Evolutionary conservation across 2,113 vertebrate genomes (phyloP).

Genomic region (Hiodon tergisus): DNA sequence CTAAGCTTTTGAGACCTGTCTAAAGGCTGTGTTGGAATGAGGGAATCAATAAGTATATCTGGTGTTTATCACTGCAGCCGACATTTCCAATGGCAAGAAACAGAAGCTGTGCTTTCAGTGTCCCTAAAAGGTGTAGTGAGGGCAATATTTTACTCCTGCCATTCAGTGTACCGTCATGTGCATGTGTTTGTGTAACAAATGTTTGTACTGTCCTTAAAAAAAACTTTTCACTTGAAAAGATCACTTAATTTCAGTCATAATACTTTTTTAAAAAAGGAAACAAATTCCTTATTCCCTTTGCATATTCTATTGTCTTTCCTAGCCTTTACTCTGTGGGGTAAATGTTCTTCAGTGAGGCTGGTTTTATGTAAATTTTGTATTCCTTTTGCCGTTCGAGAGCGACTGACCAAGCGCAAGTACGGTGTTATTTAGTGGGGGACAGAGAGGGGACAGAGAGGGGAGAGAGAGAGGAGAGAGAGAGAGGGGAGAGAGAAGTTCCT

Average conservation of each 20-base stretch:
- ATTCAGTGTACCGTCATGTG: neutral
- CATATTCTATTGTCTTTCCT: neutral
- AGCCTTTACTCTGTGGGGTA: too few relatives aligned
- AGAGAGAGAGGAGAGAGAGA: too few relatives aligned
- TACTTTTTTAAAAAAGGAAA: neutral
- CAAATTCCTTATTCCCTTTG: neutral
- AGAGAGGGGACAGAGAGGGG: too few relatives aligned
- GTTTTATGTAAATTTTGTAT: too few relatives aligned
- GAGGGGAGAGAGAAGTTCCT: neutral
- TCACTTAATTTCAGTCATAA: neutral
- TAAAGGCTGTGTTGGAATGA: conserved; percentile 52
- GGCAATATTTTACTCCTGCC: conserved; percentile 15
- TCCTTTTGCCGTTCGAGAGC: too few relatives aligned
- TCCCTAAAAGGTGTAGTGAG: conserved; percentile 32
- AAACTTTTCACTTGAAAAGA: neutral
- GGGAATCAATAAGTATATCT: conserved; percentile 55
- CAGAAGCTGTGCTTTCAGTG: conserved; percentile 1
- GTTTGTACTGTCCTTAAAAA: neutral
- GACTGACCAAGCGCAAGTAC: too few relatives aligned
- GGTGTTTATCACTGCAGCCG: conserved; percentile 48
- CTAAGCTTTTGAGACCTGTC: conserved; percentile 64
- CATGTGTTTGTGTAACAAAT: neutral
- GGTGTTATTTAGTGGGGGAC: too few relatives aligned
- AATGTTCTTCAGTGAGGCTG: too few relatives aligned
- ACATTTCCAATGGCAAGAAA: conserved; percentile 32